Base-by-base conservation (phyloP, 2,888 invertebrate genomes). In the Mythimna albipuncta region DNA sequence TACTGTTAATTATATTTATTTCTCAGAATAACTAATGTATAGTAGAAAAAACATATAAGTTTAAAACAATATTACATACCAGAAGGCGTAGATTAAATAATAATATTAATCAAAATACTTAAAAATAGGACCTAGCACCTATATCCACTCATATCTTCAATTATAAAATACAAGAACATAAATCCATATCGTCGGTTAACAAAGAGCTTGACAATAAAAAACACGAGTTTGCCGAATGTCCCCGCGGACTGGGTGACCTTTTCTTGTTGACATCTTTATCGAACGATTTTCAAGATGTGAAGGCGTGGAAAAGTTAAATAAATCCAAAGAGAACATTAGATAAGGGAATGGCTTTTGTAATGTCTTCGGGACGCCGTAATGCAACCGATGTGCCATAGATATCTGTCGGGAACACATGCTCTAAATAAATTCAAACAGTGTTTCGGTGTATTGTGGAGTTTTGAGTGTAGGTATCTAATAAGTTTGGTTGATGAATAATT, bases 261-360 rank as follows among this genome's bases (percentile, higher is more conserved):
- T 93, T 91, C 93, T 90, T 94, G 94, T 94, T 94, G 95, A 95
- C 95, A 95, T 94, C 89, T 95, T 94, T 95, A 95, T 95, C 93
- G 92, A 92, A 91, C 93, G 93, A 93, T 94, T 94, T 91, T 91
- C 92, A 90, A 93, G 95, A 94, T 94, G 93, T 90, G 91, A 91
- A 93, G 94, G 94, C 94, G 94, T 95, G 94, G 93, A 94, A 94
- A 94, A 93, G 94, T 95, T 95, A 95, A 95, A 95, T 96, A 96
- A 95, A 96, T 95, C 95, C 92, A 93, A 93, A 87, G 90, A 90
- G 93, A 91, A 93, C 96, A 94, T 96, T 94, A 95, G 96, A 96
- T 95, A 96, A 95, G 93, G 93, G 92, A 95, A 96, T 95, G 93
- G 95, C 94, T 93, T 95, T 94, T 94, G 94, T 96, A 96, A 96